These are phyloP conservation scores for Notiomystis cincta DNA, from an alignment of 2,113 vertebrate species.

Conservation along the genomic window DNA sequence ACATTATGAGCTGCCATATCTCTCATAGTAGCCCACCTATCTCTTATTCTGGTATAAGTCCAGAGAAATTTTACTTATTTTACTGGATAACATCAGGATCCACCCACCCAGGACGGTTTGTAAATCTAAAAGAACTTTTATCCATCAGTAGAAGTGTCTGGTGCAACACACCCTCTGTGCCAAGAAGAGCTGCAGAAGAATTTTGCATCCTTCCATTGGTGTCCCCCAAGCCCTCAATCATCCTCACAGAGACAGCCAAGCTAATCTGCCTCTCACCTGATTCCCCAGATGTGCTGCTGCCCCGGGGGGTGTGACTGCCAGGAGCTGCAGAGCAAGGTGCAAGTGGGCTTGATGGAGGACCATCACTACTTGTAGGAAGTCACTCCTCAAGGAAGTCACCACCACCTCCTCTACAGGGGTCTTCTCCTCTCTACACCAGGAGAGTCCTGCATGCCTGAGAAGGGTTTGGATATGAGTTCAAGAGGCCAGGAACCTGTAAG, in stretches of 20 bases:
- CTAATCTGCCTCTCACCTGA: neutral
- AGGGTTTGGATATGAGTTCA: neutral
- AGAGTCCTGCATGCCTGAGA: neutral
- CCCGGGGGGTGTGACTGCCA: neutral
- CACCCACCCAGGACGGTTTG: neutral
- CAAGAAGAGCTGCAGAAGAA: neutral
- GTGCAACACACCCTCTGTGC: neutral
- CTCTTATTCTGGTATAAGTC: neutral
- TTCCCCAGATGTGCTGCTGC: neutral
- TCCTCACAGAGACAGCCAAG: neutral
- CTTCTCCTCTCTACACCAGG: neutral
- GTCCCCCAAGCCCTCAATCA: neutral
- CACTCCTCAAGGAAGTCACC: neutral
- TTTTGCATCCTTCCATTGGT: neutral
- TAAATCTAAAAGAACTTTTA: neutral
- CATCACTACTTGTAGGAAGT: neutral
- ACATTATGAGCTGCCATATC: neutral
- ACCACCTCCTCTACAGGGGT: rapidly evolving
- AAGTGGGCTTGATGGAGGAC: neutral
- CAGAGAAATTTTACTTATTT: neutral
- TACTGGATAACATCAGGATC: neutral
- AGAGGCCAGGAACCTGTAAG: neutral
- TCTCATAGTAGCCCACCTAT: neutral
- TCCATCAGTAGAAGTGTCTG: neutral
- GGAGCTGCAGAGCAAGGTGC: neutral